phyloP scores from a whole-genome alignment of 2,113 vertebrate genomes.

The Aepyceros melampus region DNA sequence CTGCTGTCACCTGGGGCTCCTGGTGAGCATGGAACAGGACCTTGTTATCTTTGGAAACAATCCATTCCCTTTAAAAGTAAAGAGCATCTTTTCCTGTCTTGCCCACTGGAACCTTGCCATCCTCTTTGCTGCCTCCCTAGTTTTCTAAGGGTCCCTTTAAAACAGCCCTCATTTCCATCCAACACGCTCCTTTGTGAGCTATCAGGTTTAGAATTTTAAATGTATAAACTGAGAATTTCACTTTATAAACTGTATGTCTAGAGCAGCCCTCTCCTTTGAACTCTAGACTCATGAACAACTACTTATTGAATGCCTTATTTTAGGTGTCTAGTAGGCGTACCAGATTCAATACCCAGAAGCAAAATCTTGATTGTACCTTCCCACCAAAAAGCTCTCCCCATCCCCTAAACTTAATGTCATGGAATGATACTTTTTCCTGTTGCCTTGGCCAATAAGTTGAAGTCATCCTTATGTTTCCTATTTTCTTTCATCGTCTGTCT shows the following conservation, averaged over 20 bases:
- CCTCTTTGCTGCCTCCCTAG: background rate
- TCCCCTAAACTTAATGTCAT: background rate
- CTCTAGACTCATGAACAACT: background rate
- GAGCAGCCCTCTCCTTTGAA: background rate
- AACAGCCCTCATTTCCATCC: background rate
- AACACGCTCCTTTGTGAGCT: background rate
- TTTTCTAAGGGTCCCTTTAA: background rate
- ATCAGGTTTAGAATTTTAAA: background rate
- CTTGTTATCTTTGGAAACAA: background rate
- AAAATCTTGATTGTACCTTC: background rate
- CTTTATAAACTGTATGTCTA: background rate
- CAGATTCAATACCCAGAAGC: background rate
- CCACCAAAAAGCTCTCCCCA: background rate
- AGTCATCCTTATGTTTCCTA: background rate
- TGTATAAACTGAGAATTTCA: background rate
- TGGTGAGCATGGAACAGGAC: background rate
- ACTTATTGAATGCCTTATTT: background rate
- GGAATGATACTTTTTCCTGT: background rate
- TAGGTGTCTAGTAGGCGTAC: background rate
- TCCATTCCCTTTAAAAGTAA: background rate
- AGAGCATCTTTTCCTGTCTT: background rate
- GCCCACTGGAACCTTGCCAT: background rate
- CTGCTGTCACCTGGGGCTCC: background rate
- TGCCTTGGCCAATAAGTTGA: background rate
- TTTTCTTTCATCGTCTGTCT: background rate